These are phyloP conservation scores for Drosophila macrospina DNA, from an alignment of 2,888 invertebrate genomes.

Conservation along the genomic window DNA sequence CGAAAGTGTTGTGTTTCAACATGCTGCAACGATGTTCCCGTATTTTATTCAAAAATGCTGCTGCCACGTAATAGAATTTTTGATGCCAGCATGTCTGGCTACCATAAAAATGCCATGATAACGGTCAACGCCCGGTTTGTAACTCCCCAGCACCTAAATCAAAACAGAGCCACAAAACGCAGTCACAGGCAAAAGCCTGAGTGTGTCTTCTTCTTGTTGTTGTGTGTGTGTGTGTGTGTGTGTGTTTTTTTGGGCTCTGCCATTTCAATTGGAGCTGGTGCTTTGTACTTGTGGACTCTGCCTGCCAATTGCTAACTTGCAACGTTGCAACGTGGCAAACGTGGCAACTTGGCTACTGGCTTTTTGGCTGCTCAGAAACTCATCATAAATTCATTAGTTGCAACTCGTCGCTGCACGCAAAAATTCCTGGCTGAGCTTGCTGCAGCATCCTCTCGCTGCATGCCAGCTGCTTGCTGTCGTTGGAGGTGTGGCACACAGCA, in stretches of 20 bases:
- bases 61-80: conserved; percentile 81
- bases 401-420: conserved; percentile 71
- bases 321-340: neutral
- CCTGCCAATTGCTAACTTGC: conserved; percentile 25
- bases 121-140: conserved; percentile 69
- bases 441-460: neutral
- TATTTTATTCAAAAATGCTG: conserved; percentile 80
- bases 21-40: conserved; percentile 53
- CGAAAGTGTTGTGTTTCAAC: conserved; percentile 79
- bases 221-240: too few relatives aligned
- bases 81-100: conserved; percentile 78
- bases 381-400: conserved; percentile 81
- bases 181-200: neutral
- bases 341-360: conserved; percentile 59
- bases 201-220: conserved; percentile 15
- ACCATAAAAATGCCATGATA: conserved; percentile 79
- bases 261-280: conserved; percentile 35
- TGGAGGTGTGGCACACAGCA: conserved; percentile 59
- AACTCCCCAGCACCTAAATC: conserved; percentile 39
- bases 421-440: conserved; percentile 46
- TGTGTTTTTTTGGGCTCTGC: conserved; percentile 32
- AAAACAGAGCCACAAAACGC: conserved; percentile 15
- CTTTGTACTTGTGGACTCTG: conserved; percentile 5
- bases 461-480: conserved; percentile 67
- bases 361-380: conserved; percentile 67